phyloP scores from a whole-genome alignment of 2,797 vertebrate species.

The Macrochelys suwanniensis region DNA sequence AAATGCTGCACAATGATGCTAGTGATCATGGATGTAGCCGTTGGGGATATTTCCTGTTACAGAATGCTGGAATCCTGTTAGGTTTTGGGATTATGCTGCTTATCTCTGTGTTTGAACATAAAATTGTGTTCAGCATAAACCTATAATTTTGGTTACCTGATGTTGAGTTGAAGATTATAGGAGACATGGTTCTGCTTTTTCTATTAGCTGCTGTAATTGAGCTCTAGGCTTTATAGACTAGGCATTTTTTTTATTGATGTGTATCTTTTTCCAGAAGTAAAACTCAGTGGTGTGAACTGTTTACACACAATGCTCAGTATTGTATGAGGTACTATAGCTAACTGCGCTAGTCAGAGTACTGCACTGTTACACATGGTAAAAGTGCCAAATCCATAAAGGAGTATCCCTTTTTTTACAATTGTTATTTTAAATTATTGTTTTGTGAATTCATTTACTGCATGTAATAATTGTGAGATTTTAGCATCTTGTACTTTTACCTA shows the following conservation, averaged over 20 bases:
- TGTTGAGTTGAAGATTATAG: conserved; percentile 55
- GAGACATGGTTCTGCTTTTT: background rate
- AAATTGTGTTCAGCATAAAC: conserved; percentile 93
- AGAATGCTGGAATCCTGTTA: conserved; percentile 96
- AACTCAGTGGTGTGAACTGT: background rate
- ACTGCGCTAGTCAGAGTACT: background rate
- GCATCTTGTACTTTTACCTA: conserved; percentile 43
- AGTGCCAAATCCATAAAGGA: conserved; percentile 45
- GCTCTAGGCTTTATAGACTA: conserved; percentile 42
- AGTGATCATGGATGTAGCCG: conserved; percentile 96
- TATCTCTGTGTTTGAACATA: conserved; percentile 95
- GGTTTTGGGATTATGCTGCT: conserved; percentile 97
- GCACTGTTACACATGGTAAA: background rate
- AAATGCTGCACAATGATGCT: conserved; percentile 98
- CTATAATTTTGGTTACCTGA: conserved; percentile 76
- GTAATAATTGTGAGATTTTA: background rate
- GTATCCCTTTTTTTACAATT: background rate
- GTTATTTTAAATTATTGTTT: background rate
- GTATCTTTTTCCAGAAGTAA: background rate
- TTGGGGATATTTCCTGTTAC: conserved; percentile 95
- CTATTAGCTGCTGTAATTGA: background rate
- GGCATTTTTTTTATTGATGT: conserved; percentile 40
- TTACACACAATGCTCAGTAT: conserved; percentile 1
- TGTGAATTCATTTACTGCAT: conserved; percentile 43
- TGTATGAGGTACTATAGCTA: conserved; percentile 38